Evolutionary conservation across 2,797 vertebrate genomes (phyloP).

Genomic region (Helostoma temminkii): DNA sequence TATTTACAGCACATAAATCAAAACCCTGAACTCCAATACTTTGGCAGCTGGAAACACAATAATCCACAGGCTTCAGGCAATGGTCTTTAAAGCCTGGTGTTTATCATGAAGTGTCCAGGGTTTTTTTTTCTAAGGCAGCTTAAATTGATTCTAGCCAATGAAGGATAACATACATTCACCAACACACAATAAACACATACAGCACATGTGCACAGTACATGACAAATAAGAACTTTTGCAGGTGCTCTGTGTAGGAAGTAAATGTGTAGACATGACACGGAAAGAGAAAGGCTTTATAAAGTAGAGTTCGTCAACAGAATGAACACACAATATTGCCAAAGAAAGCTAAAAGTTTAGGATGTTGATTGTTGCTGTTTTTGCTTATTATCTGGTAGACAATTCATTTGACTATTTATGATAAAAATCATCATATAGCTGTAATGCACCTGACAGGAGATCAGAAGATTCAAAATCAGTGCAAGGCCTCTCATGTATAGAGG

Average conservation of each 20-base stretch:
- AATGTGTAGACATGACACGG: not conserved
- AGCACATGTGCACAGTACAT: not conserved
- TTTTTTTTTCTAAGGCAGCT: constrained; percentile 41
- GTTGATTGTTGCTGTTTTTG: not conserved
- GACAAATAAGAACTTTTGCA: not conserved
- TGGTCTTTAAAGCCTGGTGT: constrained; percentile 38
- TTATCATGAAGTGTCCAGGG: constrained; percentile 43
- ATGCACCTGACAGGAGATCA: no score
- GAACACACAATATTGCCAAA: not conserved
- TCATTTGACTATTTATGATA: no score
- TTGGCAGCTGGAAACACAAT: constrained; percentile 65
- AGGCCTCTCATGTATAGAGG: not conserved
- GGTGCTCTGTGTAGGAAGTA: not conserved
- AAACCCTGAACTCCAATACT: constrained; percentile 24
- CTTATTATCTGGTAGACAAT: not conserved
- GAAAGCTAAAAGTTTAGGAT: not conserved
- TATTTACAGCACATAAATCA: constrained; percentile 41
- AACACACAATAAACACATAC: constrained; percentile 8
- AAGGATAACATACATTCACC: not conserved
- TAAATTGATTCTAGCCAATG: constrained; percentile 38
- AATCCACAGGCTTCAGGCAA: constrained; percentile 46
- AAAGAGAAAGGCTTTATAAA: no score
- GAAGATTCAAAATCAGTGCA: no score
- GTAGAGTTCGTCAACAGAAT: no score
- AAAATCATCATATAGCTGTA: no score